Base-by-base conservation (phyloP, 2,888 invertebrate genomes). In the Caenorhabditis sp. region DNA sequence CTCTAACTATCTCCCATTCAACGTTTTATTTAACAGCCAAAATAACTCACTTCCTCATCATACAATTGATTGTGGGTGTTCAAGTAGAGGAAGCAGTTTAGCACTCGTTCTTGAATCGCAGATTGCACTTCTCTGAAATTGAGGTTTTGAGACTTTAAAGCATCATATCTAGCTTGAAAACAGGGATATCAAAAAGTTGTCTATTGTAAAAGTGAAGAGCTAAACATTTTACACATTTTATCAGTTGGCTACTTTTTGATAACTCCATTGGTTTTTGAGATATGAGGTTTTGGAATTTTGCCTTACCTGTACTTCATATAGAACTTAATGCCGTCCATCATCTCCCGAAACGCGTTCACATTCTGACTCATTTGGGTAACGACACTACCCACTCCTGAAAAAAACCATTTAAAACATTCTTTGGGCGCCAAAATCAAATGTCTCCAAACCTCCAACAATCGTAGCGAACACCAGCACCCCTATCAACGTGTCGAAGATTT, bases 381-480 rank as follows among this genome's bases (percentile, higher is more conserved):
- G 10, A 79, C 79, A 38, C 47, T 64, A n/a, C 79, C 79, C 22
- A 79, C 79, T 19, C 75, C 74, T 74, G 31, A 19, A 56, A 54
- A 19, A 56, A 54, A 10, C 3, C 16, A 31, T n/a, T 47, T 1
- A 0, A 26, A 54, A 24, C 14, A 26, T 64, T 47, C 16, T 28
- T 28, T 28, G 2, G 5, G 14, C 10, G 10, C 16, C 10, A 47
- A 28, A 10, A 14, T 28, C 10, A 2, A 51, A 22, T 28, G 31
- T 12, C 72, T 28, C n/a, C 26, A 82, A 12, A 38, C 87, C 86
- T 72, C 90, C 91, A 58, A 91, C 90, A 73, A 91, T 91, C 35
- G 90, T 90, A 73, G 91, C 90, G 73, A 91, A 91, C 49, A 91
- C 90, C 2, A 91, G 70, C 44, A 91, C 87, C 5, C 91, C 91